Conservation (phyloP, 2,797 vertebrate species). For the Danio aesculapii region DNA sequence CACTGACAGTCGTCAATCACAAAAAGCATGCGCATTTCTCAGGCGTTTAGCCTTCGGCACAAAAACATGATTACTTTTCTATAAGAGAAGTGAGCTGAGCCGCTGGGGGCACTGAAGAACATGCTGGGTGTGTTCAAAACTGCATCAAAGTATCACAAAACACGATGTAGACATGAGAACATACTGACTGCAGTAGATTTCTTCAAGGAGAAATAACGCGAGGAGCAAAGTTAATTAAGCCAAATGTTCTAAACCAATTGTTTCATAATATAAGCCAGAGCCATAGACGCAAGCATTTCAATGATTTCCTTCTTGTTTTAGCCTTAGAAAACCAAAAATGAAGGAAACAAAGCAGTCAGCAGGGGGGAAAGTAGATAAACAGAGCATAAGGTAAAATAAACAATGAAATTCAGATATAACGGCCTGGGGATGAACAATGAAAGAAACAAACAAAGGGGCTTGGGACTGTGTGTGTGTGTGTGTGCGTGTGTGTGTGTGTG, state of each 20-base stretch:
- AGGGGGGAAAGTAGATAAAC: conserved; percentile 9
- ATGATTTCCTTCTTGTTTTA: background rate
- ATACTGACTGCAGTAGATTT: background rate
- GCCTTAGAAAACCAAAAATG: background rate
- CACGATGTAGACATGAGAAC: background rate
- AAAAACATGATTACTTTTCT: conserved; percentile 43
- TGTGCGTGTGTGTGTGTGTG: background rate
- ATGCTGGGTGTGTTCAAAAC: conserved; percentile 25
- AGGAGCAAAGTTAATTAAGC: background rate
- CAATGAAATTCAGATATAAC: background rate
- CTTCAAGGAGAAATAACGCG: background rate
- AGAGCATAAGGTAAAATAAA: conserved; percentile 9
- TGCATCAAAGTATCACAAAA: background rate
- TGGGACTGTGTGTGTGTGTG: no score
- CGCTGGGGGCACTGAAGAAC: background rate
- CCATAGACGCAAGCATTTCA: background rate
- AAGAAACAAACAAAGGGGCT: background rate
- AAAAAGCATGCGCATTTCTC: conserved; percentile 15
- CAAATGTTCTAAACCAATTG: background rate
- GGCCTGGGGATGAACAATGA: background rate
- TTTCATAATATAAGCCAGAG: no score
- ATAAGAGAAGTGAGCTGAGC: conserved; percentile 8
- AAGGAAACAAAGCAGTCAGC: conserved; percentile 22
- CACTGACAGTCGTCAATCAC: conserved; percentile 28
- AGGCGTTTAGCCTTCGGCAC: conserved; percentile 28